Base-by-base conservation (phyloP, 2,113 vertebrate genomes). In the Pipa parva region DNA sequence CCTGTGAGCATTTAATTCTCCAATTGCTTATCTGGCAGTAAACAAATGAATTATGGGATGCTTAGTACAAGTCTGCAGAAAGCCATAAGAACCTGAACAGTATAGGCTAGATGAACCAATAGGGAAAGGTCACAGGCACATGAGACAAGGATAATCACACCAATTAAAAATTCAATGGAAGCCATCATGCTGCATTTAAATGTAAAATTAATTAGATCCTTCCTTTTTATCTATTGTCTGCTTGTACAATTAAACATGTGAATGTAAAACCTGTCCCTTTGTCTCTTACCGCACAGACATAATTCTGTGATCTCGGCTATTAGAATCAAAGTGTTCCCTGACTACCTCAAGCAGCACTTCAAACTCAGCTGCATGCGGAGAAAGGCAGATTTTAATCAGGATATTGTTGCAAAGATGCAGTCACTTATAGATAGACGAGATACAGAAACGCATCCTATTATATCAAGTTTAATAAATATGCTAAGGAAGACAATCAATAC, bases 341-440 rank as follows among this genome's bases (percentile, higher is more conserved):
- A 71, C 58, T 5, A 21, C 29, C 71, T 28, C n/a, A 67, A 64
- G 24, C 3, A 75, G 50, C 8, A 73, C n/a, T 1, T 67, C 24
- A 3, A 71, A 66, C 49, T 48, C 24, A 70, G 2, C 56, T 46
- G 37, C 8, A 17, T 33, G 12, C 52, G 57, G 29, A 27, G 2
- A 21, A 65, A 48, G 42, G 33, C 17, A 33, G 39, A 58, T 42
- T 29, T 49, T 24, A 56, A 21, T 65, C 36, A 65, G 18, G 36
- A 8, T 33, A 63, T 64, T 56, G 13, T 63, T 50, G 22, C 18
- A 56, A 10, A 54, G 37, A 39, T 12, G 18, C 24, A 54, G n/a
- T 52, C 33, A 52, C 18, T 49, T 39, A 17, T 39, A 24, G 26
- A 52, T 26, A n/a, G 18, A 39, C 18, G 46, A 56, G 21, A 33